These are phyloP conservation scores for Isurus oxyrinchus DNA, from an alignment of 2,113 vertebrate genomes.

Conservation along the genomic window DNA sequence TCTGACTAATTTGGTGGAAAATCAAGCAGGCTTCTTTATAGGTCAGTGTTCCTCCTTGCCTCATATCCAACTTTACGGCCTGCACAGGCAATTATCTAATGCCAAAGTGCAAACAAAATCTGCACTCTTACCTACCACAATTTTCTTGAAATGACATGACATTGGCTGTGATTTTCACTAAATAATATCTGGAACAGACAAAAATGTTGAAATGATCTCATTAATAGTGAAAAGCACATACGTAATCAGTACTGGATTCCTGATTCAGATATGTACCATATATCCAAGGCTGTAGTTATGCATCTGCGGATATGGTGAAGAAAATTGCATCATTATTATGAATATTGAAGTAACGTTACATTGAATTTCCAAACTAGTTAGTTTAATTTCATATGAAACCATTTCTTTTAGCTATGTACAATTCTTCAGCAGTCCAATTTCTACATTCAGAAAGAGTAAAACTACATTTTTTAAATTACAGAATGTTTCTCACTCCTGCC, in stretches of 20 bases:
- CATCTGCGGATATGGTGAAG: not conserved
- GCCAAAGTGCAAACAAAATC: too few species aligned
- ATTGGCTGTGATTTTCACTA: too few species aligned
- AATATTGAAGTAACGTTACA: not conserved
- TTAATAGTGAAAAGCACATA: not conserved
- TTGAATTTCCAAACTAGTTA: not conserved
- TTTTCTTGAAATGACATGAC: too few species aligned
- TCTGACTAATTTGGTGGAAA: too few species aligned
- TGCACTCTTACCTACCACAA: too few species aligned
- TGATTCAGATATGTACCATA: not conserved
- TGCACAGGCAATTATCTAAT: too few species aligned
- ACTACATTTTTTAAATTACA: not conserved
- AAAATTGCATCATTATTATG: not conserved
- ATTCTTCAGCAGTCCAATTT: not conserved
- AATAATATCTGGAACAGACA: not conserved
- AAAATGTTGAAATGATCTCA: not conserved
- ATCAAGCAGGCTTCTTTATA: too few species aligned
- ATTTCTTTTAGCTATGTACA: not conserved
- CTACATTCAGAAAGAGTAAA: slow-evolving; percentile 4
- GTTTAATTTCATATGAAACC: not conserved
- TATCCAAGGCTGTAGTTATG: not conserved
- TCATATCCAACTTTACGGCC: too few species aligned
- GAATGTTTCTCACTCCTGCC: not conserved
- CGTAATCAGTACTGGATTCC: not conserved
- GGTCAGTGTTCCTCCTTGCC: too few species aligned